Base-by-base conservation (phyloP, 2,113 vertebrate species). In the Myotis brandtii region DNA sequence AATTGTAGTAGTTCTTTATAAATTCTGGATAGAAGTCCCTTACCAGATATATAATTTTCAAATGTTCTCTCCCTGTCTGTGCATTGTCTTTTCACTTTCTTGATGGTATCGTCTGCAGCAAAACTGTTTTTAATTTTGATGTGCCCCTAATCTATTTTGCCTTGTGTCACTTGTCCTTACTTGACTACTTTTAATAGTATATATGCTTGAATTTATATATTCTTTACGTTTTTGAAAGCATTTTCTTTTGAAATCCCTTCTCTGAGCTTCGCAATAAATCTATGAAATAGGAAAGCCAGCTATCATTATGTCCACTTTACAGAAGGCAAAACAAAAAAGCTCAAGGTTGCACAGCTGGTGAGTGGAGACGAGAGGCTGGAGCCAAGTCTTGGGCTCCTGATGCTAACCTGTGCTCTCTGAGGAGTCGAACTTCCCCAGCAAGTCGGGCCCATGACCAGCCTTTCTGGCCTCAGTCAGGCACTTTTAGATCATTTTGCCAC, bases 231-330 rank as follows among this genome's bases (percentile, higher is more conserved):
- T 84, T 80, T 70, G 14, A 64, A 89, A 80, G n/a, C 20, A 52
- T 52, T 76, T 91, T 94, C 56, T 64, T 96, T 92, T 69, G 34
- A 89, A 86, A 76, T 40, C 8, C 23, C 40, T 86, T 59, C 56
- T 81, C 32, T 30, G 2, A 91, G 30, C 66, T 48, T 94, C 67
- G 59, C 23, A 34, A 54, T 34, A 81, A 64, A 13, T 18, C 34
- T 70, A 54, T 27, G 17, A 69, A 59, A 17, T 32, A 73, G 86
- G 34, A 59, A 90, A 79, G 32, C 13, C 86, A 79, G 52, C 25
- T 48, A 10, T 72, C 23, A 37, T 20, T 59, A 30, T 0, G 23
- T 52, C 64, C 17, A 16, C 27, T 20, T n/a, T 40, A 54, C 0
- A 54, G 67, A 85, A 40, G n/a, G 52, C 20, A 70, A 52, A 75